Evolutionary conservation across 2,797 vertebrate species (phyloP), one percentile per base, ranked within the genome.

Genomic region (Pelochelys cantorii): DNA sequence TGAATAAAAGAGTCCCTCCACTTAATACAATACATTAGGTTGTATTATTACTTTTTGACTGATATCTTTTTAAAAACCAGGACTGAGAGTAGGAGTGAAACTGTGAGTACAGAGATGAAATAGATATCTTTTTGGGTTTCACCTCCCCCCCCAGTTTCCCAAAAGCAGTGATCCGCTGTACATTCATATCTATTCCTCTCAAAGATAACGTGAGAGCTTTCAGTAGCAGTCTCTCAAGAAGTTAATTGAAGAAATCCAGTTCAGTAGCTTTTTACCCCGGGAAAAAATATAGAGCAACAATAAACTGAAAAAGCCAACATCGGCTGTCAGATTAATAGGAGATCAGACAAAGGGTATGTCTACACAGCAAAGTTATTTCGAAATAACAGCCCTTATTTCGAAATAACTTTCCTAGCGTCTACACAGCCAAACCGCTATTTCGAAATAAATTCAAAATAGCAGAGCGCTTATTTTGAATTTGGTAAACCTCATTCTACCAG

Each of bases 21-120:
- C 87, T 96, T 94, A 93, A 96, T 96, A 62, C 90, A 96, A 93
- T 93, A 55, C 82, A 83, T 34, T 92, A 86, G 86, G 95, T 93
- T 2, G 4, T 20, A 91, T 65, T 91, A 78, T 92, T 94, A 90
- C 34, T 79, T 87, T 97, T 90, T 57, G 82, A 95, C 29, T 87
- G 85, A 90, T 94, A 93, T 34, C 83, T 96, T 89, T 81, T 68
- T 93, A 85, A 75, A 96, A 83, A 92, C 18, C 85, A 48, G 48
- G 54, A 94, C 84, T 88, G 25, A 89, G 0, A 11, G 37, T 37
- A 84, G 83, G 94, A 92, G 86, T 87, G 74, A 91, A 92, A 95
- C 7, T 37, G 18, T 53, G 80, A 87, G n/a, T 52, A 86, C 3
- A 79, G 83, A 89, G 22, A 84, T n/a, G 74, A 81, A 56, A 23